Evolutionary conservation across 2,113 vertebrate genomes (phyloP), one percentile per base, ranked within the genome.

Genomic region (Rhizomys pruinosus): DNA sequence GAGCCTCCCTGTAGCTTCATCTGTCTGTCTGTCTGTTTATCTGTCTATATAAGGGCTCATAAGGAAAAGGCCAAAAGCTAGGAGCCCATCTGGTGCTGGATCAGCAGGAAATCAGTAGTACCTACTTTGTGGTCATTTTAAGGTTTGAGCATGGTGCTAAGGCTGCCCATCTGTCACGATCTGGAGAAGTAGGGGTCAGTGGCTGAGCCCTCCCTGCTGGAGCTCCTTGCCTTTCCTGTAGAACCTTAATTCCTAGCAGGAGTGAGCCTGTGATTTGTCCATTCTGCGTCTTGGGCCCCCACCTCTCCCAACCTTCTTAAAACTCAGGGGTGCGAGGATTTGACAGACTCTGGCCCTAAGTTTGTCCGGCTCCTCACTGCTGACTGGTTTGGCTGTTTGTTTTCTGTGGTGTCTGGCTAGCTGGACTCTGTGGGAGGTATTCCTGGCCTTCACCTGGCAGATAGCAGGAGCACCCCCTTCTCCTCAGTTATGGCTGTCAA

Each of bases 31-130:
- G 78, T 90, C 88, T 90, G 87, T 47, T 34, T 4, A 20, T 77
- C 71, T 11, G 89, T 95, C 93, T 68, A 82, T 92, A 90, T 93
- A 11, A 47, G 92, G 92, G 76, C 44, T 96, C 87, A 87, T 10
- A 64, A 93, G 84, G 79, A 94, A 27, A 86, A 66, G 90, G 86
- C 37, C 90, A 12, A 7, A 63, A 91, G 39, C 88, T 27, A 15
- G 73, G 81, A 72, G 72, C 73, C 32, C n/a, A 2, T 20, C 29
- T 42, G 42, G 79, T 69, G 66, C 89, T 78, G 80, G 63, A 90
- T 94, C 90, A 20, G 55, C 89, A 59, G 88, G 80, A 76, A 44
- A 47, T 63, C 10, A 32, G 16, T 34, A 37, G 3, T 1, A 76
- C 68, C 15, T 3, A 10, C 71, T 52, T 55, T 72, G 84, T 59